phyloP scores from a whole-genome alignment of 2,888 invertebrate species.

The Phengaris arion region DNA sequence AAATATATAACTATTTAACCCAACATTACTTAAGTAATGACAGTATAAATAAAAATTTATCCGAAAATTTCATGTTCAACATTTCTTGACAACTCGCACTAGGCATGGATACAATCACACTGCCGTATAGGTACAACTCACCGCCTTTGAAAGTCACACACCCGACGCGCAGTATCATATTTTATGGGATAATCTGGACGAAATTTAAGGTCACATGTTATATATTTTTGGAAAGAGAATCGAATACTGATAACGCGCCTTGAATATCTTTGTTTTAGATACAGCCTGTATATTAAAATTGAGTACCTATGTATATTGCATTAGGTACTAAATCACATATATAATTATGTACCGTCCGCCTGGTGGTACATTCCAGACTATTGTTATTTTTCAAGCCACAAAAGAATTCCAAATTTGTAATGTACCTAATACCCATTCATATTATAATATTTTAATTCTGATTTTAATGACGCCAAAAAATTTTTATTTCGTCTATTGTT shows the following conservation, averaged over 20 bases:
- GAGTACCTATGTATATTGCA: background rate
- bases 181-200: no score
- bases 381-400: conserved; percentile 1
- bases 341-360: background rate
- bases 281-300: background rate
- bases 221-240: background rate
- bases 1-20: no score
- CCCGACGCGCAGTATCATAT: no score
- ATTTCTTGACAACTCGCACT: no score
- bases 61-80: no score
- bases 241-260: background rate
- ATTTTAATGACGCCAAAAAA: background rate
- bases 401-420: background rate
- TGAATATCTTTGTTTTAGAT: no score
- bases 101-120: no score
- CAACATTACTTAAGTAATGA: no score
- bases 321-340: background rate
- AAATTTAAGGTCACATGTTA: no score
- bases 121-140: no score
- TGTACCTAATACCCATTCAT: background rate
- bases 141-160: no score
- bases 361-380: background rate
- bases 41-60: no score
- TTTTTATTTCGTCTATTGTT: background rate
- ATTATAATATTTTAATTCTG: background rate